Evolutionary conservation across 2,888 invertebrate species (phyloP), one percentile per base, ranked within the genome.

Genomic region (Crepidodera aurea): DNA sequence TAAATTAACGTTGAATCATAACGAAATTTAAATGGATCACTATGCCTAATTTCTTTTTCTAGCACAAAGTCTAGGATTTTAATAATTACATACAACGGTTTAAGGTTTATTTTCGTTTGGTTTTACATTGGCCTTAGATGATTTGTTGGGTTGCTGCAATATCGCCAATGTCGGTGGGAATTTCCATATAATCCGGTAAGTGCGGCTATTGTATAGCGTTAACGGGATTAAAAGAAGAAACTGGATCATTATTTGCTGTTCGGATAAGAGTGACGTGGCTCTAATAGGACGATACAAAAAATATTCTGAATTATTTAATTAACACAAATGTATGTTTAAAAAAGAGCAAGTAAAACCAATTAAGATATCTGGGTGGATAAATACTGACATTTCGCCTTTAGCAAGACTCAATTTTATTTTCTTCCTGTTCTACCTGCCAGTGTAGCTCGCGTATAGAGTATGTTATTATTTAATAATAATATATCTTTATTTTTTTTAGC

Each of bases 171-270:
- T 34, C 13, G 34, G 34, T 34, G 34, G 54, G 51, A 56, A 75
- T 75, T 75, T 75, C 71, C 75, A 75, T 75, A 75, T 75, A 75
- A 75, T 75, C 75, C 73, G 42, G 69, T 75, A 69, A 75, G 55
- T 57, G 67, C 61, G 65, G 50, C 59, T 65, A 65, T 53, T 55
- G 63, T 70, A 70, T 68, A 66, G 64, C 56, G 66, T 63, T 70
- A 75, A 76, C 64, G 61, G 73, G 75, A 75, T 77, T 76, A 76
- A 66, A 65, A 27, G 67, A 59, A 65, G 62, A 73, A 75, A 75
- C 75, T 75, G 72, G 73, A 66, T 70, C 71, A 68, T 60, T 77
- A 77, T 77, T 77, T 76, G 64, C 75, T 68, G 71, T 73, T 74
- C 72, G 73, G 75, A 76, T 77, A 63, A 71, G 44, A 22, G 70